Evolutionary conservation across 2,113 vertebrate species (phyloP).

Genomic region (Climacteris rufus): DNA sequence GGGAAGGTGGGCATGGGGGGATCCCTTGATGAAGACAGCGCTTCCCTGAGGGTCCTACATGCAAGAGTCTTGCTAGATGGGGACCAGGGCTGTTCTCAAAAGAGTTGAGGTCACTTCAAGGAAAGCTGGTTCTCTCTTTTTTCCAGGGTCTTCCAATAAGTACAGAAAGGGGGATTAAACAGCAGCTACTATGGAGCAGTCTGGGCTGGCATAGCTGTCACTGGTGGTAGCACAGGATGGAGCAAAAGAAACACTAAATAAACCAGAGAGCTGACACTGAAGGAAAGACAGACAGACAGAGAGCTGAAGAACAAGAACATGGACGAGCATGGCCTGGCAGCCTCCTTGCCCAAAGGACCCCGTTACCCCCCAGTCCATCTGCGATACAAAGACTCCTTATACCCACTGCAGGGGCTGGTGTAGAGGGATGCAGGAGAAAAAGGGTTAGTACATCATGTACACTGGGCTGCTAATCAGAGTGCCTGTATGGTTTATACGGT

Average conservation of each 20-base stretch:
- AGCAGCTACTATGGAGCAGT: neutral
- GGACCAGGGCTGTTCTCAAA: neutral
- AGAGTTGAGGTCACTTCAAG: neutral
- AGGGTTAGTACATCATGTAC: neutral
- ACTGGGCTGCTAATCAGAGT: neutral
- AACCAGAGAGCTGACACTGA: neutral
- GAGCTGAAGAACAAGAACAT: neutral
- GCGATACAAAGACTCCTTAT: slow-evolving; percentile 25
- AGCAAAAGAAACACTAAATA: neutral
- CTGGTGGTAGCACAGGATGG: neutral
- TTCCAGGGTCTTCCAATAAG: neutral
- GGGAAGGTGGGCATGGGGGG: neutral
- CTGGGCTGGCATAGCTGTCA: neutral
- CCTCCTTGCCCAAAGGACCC: neutral
- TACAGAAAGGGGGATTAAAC: neutral
- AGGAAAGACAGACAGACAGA: neutral
- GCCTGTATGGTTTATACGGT: neutral
- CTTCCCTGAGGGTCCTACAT: neutral
- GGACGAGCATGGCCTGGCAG: neutral
- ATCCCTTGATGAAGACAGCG: neutral
- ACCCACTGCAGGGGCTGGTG: slow-evolving; percentile 60
- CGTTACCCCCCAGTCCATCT: neutral
- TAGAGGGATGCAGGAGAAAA: slow-evolving; percentile 15
- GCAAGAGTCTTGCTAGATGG: neutral
- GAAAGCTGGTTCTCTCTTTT: neutral